Evolutionary conservation across 2,113 vertebrate species (phyloP).

Genomic region (Cyrtonyx montezumae): DNA sequence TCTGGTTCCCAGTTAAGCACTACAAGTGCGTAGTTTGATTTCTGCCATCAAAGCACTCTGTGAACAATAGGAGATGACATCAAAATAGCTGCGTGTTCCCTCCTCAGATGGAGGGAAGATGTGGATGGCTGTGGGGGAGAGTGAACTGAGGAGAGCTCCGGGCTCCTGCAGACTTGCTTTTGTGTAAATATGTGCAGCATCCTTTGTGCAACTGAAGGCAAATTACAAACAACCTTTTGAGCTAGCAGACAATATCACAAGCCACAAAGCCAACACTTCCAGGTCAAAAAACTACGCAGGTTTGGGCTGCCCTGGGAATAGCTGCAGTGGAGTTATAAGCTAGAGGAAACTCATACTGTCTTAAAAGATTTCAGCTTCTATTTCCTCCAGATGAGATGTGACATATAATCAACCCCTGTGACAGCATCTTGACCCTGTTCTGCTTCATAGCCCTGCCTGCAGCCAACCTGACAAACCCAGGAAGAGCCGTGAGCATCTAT

Average conservation of each 20-base stretch:
- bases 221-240: not conserved
- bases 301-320: not conserved
- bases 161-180: not conserved
- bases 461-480: not conserved
- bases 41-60: conserved; percentile 28
- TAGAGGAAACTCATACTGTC: not conserved
- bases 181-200: not conserved
- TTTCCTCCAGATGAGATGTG: not conserved
- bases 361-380: not conserved
- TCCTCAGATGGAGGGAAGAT: conserved; percentile 16
- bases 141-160: not conserved
- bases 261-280: not conserved
- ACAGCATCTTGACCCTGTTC: not conserved
- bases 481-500: not conserved
- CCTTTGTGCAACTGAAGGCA: not conserved
- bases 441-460: not conserved
- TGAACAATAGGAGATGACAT: not conserved
- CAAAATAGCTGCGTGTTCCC: not conserved
- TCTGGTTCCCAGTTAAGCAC: not conserved
- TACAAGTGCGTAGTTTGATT: not conserved
- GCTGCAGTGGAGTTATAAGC: not conserved
- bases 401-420: not conserved
- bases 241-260: not conserved
- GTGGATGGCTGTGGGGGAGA: not conserved
- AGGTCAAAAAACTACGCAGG: not conserved